These are phyloP conservation scores for Oppia nitens DNA, from an alignment of 1,140 invertebrate species.

Conservation along the genomic window DNA sequence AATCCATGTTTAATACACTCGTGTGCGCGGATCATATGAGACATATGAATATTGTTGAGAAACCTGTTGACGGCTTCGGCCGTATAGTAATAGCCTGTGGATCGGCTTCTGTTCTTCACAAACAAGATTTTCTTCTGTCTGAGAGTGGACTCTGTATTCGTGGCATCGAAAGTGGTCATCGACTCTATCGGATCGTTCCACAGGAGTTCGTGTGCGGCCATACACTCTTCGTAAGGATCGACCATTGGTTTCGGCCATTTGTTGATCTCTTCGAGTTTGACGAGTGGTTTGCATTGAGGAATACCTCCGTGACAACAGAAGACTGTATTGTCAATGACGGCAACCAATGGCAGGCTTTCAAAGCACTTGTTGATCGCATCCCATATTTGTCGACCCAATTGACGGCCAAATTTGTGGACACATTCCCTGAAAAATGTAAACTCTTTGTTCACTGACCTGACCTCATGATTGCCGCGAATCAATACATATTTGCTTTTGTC, in stretches of 20 bases:
- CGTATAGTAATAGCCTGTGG: slow-evolving; percentile 51
- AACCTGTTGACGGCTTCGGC: slow-evolving; percentile 45
- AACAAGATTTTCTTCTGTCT: slow-evolving; percentile 37
- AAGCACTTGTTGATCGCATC: slow-evolving; percentile 49
- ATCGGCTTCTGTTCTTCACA: slow-evolving; percentile 42
- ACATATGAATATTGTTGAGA: slow-evolving; percentile 41
- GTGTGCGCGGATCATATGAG: slow-evolving; percentile 51
- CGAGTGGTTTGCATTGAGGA: slow-evolving; percentile 38
- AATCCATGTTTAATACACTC: slow-evolving; percentile 36
- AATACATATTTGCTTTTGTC: slow-evolving; percentile 40
- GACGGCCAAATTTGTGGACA: slow-evolving; percentile 44
- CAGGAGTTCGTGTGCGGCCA: slow-evolving; percentile 53
- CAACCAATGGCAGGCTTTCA: slow-evolving; percentile 50
- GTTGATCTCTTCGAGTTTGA: slow-evolving; percentile 34
- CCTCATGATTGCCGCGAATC: slow-evolving; percentile 46
- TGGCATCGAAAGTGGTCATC: slow-evolving; percentile 12
- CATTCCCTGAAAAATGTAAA: slow-evolving; percentile 51
- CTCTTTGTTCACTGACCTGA: slow-evolving; percentile 44
- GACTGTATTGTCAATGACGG: slow-evolving; percentile 47
- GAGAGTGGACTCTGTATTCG: neutral
- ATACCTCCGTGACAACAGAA: slow-evolving; percentile 59
- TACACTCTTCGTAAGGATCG: slow-evolving; percentile 43
- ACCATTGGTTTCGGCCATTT: slow-evolving; percentile 43
- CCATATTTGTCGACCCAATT: slow-evolving; percentile 42
- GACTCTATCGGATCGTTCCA: slow-evolving; percentile 52